phyloP scores from a whole-genome alignment of 2,888 invertebrate species.

The Folsomia manolachei region DNA sequence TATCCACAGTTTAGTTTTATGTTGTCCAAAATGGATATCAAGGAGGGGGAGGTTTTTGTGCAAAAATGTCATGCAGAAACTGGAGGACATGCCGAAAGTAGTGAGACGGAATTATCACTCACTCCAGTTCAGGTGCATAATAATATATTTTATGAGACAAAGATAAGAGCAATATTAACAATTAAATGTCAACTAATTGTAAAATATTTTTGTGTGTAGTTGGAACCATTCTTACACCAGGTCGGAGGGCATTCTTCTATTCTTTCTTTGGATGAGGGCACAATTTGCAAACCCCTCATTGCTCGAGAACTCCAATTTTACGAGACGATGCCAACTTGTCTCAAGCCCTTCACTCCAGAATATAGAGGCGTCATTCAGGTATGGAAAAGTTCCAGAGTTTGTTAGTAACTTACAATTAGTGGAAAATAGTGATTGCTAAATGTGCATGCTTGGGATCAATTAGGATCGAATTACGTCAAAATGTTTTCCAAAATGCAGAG shows the following conservation, averaged over 20 bases:
- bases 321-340: slow-evolving; percentile 57
- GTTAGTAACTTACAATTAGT: not conserved
- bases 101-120: not conserved
- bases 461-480: not conserved
- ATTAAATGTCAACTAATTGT: not conserved
- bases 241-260: slow-evolving; percentile 60
- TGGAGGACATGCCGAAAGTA: not conserved
- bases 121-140: not conserved
- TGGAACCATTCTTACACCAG: slow-evolving; percentile 60
- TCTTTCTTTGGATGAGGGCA: slow-evolving; percentile 57
- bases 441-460: not conserved
- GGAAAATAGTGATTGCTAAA: not conserved
- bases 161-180: too few relatives aligned
- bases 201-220: slow-evolving; percentile 48
- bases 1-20: too few relatives aligned
- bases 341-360: slow-evolving; percentile 59
- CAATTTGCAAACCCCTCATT: slow-evolving; percentile 61
- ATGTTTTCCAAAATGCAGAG: not conserved
- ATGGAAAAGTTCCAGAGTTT: not conserved
- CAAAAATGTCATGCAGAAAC: too few relatives aligned
- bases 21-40: too few relatives aligned
- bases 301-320: slow-evolving; percentile 60
- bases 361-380: slow-evolving; percentile 58
- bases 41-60: too few relatives aligned
- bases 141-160: too few relatives aligned